Conservation (phyloP, 2,113 vertebrate species). For the Boleophthalmus pectinirostris region DNA sequence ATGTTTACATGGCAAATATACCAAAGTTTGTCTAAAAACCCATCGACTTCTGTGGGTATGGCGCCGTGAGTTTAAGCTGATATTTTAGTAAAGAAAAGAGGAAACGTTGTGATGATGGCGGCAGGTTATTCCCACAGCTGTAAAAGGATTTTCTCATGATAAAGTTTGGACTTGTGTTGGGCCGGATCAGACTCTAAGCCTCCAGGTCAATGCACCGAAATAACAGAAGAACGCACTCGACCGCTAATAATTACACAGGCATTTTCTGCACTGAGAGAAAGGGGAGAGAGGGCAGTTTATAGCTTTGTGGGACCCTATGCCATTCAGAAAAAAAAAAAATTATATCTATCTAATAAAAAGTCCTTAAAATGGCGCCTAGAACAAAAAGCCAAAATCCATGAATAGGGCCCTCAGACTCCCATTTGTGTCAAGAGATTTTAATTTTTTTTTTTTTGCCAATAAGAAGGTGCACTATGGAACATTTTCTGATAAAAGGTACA, state of each 20-base stretch:
- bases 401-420: too few species aligned
- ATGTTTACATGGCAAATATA: too few species aligned
- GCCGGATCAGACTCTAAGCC: constrained; percentile 72
- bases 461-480: too few species aligned
- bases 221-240: constrained; percentile 77
- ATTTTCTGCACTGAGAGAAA: not conserved
- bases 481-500: too few species aligned
- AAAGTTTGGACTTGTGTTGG: constrained; percentile 56
- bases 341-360: too few species aligned
- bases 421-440: too few species aligned
- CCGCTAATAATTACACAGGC: constrained; percentile 54
- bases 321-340: too few species aligned
- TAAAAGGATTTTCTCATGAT: constrained; percentile 67
- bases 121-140: constrained; percentile 63
- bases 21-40: not conserved
- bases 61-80: constrained; percentile 25
- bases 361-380: too few species aligned
- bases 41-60: constrained; percentile 11
- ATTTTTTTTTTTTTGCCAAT: too few species aligned
- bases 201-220: constrained; percentile 72
- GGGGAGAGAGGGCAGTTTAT: not conserved
- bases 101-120: constrained; percentile 56
- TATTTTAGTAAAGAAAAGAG: constrained; percentile 38
- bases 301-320: not conserved
- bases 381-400: too few species aligned